Base-by-base conservation (phyloP, 1,140 invertebrate genomes). In the Teleogryllus occipitalis region DNA sequence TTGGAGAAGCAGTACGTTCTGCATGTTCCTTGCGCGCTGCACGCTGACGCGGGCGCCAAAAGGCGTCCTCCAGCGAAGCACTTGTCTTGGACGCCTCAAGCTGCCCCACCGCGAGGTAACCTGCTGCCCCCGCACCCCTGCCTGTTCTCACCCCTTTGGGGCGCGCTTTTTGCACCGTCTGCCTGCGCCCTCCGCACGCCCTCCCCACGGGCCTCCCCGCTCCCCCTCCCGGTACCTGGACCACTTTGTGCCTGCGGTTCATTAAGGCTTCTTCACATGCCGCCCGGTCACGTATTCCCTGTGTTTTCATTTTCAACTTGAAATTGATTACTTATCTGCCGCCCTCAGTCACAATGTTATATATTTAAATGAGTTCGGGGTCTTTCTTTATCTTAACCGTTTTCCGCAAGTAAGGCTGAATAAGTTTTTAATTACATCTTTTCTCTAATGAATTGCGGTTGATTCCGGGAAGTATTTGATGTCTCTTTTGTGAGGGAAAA, bases 381-480 rank as follows among this genome's bases (percentile, higher is more conserved):
- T 65, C 10, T 65, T 65, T 65, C 54, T 65, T 65, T 65, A 65
- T 65, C 54, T 65, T 65, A 65, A 65, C 54, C 54, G 18, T 65
- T 65, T 10, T 65, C 7, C 10, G 27, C 10, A 65, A 65, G 54
- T 65, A 14, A 65, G 54, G 10, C 54, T 39, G 54, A 65, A 65
- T 65, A 65, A 18, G 54, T 65, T 65, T 65, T 65, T 65, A 65
- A 65, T 65, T 65, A 65, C 54, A 65, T 65, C 54, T 65, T 65
- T 65, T 65, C 54, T 65, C 18, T 65, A 65, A 65, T 65, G 10
- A 65, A 65, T 18, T 65, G 54, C 54, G 54, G 54, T 65, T 65
- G 54, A 14, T 65, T 65, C 27, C 7, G 54, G 18, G 18, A 65
- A 65, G 10, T 65, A 65, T 65, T 65, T 39, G 27, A 39, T 39